Evolutionary conservation across 2,797 vertebrate species (phyloP).

Genomic region (Thamnophis elegans): DNA sequence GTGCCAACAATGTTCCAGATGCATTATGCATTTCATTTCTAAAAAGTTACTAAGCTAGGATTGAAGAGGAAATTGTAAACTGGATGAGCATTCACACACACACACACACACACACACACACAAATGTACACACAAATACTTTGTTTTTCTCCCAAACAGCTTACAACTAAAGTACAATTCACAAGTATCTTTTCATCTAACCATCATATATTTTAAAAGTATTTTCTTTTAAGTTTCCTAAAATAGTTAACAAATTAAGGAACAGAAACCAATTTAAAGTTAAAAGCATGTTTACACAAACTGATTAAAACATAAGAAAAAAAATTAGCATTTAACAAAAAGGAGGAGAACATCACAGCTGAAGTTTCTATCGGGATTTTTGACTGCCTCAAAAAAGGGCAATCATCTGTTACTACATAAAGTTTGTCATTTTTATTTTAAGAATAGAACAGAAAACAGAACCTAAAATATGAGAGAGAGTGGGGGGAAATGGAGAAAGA

Average conservation of each 20-base stretch:
- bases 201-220: not conserved
- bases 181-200: not conserved
- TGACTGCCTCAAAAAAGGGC: conserved; percentile 6
- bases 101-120: not conserved
- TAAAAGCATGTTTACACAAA: not conserved
- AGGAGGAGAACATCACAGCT: not conserved
- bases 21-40: not conserved
- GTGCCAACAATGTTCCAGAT: not conserved
- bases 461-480: not conserved
- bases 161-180: not conserved
- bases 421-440: conserved; percentile 54
- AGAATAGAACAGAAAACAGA: conserved; percentile 36
- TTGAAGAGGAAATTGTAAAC: not conserved
- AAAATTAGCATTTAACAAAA: not conserved
- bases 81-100: not conserved
- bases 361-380: not conserved
- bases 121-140: not conserved
- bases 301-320: not conserved
- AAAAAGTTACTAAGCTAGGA: not conserved
- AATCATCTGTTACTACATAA: conserved; percentile 3
- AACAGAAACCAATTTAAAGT: not conserved
- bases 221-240: not conserved
- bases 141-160: not conserved
- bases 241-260: not conserved
- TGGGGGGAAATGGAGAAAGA: too few relatives aligned